Conservation (phyloP, 2,113 vertebrate genomes). For the Sceloporus undulatus region DNA sequence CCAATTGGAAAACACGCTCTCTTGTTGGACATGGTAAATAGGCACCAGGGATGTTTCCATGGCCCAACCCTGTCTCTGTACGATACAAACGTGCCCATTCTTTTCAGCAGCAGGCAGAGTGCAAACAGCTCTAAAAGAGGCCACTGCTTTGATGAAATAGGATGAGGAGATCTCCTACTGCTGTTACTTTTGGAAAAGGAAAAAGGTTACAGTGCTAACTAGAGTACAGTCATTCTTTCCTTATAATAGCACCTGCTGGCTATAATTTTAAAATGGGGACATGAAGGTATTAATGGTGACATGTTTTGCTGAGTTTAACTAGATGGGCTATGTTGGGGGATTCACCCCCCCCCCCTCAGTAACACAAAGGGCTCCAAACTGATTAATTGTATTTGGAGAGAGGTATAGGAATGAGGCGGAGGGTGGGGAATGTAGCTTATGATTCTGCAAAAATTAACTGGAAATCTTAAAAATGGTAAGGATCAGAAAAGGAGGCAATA, state of each 20-base stretch:
- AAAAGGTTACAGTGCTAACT: neutral
- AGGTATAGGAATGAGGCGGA: neutral
- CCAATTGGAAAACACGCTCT: conserved; percentile 61
- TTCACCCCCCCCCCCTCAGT: too few species aligned
- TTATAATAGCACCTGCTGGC: neutral
- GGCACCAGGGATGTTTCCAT: conserved; percentile 55
- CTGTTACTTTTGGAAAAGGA: neutral
- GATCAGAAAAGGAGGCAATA: neutral
- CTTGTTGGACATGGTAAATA: conserved; percentile 54
- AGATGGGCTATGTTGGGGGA: neutral
- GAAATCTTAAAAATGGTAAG: neutral
- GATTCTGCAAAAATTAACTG: neutral
- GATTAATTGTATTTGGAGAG: neutral
- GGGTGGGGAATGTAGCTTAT: neutral
- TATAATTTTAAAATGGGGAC: neutral
- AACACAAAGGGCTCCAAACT: neutral
- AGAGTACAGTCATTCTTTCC: neutral
- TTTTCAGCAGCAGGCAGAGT: conserved; percentile 42
- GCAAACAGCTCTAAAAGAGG: conserved; percentile 6
- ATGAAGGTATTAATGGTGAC: neutral
- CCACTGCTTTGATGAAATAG: conserved; percentile 14
- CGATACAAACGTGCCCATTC: conserved; percentile 48
- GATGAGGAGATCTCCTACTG: conserved; percentile 32
- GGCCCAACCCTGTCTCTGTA: conserved; percentile 44
- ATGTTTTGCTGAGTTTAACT: neutral